Percentiles rank a stretch among this genome's conserved stretches.
phyloP scores from a whole-genome alignment of 2,888 invertebrate genomes.

The Lottia gigantea region DNA sequence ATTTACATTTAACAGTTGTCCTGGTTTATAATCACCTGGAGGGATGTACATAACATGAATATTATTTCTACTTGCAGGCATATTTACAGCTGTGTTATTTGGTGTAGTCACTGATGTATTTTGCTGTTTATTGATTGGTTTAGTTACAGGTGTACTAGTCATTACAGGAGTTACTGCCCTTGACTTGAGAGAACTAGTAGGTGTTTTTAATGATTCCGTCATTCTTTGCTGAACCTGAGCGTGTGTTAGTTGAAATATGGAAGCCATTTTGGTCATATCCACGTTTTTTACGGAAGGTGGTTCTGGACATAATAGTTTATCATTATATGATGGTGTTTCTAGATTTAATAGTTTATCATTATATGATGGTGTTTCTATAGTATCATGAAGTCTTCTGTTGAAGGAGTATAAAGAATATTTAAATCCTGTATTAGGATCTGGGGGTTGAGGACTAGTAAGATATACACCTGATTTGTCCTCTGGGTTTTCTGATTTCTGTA shows the following conservation, averaged over 20 bases:
- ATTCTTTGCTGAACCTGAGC: not conserved
- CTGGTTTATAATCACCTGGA: not conserved
- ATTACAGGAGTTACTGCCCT: slow-evolving; percentile 5
- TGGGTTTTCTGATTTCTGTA: not conserved
- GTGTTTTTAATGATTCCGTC: not conserved
- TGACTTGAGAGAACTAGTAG: not conserved
- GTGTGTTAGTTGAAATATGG: not conserved
- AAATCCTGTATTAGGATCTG: not conserved
- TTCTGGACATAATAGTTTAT: not conserved
- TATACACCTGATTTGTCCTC: not conserved
- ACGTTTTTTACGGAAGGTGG: not conserved
- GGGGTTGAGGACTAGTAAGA: not conserved
- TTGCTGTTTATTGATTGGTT: not conserved
- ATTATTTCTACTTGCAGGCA: not conserved
- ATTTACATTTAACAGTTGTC: not conserved
- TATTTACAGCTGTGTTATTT: not conserved
- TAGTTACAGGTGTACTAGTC: not conserved
- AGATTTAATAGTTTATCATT: not conserved
- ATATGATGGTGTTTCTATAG: too few relatives aligned
- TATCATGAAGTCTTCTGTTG: not conserved
- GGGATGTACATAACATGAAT: not conserved
- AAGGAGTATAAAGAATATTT: not conserved
- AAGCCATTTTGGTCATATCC: not conserved
- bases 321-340: too few relatives aligned
- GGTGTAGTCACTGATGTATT: not conserved